Conservation (phyloP, 2,797 vertebrate genomes). For the Melanogrammus aeglefinus region DNA sequence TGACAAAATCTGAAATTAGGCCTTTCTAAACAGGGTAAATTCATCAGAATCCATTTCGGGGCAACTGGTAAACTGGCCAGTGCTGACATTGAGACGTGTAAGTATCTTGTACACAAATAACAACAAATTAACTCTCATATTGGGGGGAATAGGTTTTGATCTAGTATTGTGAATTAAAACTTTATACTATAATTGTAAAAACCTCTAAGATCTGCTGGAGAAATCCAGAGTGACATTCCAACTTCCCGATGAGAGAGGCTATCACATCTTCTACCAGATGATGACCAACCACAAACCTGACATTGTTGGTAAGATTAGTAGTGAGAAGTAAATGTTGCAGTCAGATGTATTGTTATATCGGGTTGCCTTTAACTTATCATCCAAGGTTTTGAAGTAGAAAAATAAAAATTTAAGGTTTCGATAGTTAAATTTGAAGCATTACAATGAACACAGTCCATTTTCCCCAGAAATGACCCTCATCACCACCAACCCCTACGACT, state of each 20-base stretch:
- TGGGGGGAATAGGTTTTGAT: neutral
- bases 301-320: constrained; percentile 68
- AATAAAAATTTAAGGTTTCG: no score
- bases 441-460: neutral
- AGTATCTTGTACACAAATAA: constrained; percentile 41
- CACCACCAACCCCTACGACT: constrained; percentile 78
- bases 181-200: no score
- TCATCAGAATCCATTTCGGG: constrained; percentile 82
- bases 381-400: neutral
- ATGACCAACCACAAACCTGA: constrained; percentile 82
- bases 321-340: neutral
- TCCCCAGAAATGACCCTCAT: constrained; percentile 79
- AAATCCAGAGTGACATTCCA: constrained; percentile 85
- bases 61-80: constrained; percentile 80
- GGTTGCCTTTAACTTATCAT: neutral
- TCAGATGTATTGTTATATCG: neutral
- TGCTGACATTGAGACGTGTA: constrained; percentile 83
- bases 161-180: neutral
- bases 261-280: constrained; percentile 84
- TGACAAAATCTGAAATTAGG: neutral
- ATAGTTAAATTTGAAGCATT: neutral
- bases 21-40: constrained; percentile 75
- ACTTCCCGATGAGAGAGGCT: constrained; percentile 81
- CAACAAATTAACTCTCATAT: neutral
- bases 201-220: constrained; percentile 77